Evolutionary conservation across 2,113 vertebrate genomes (phyloP).

Genomic region (Sterrhoptilus dennistouni): DNA sequence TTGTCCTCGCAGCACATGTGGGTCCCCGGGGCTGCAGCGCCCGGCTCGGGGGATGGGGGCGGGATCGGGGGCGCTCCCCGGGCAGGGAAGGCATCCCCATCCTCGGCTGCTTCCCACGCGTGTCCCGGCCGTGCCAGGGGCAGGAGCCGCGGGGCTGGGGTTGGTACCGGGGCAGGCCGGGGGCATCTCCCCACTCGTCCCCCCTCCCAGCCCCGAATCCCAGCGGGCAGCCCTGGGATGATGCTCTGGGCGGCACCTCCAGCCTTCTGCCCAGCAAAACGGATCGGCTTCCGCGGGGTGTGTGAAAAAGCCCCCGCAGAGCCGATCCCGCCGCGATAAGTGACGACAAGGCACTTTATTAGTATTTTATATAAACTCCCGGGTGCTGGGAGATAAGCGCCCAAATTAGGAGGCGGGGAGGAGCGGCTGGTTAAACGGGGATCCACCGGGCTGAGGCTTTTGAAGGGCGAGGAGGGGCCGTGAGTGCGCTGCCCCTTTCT

Average conservation of each 20-base stretch:
- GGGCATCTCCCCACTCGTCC: too few relatives aligned
- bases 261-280: neutral
- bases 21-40: neutral
- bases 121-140: neutral
- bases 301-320: neutral
- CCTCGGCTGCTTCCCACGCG: neutral
- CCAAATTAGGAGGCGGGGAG: neutral
- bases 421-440: neutral
- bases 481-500: neutral
- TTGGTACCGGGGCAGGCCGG: neutral
- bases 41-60: neutral
- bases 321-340: neutral
- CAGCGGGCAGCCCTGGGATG: neutral
- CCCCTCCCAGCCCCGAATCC: neutral
- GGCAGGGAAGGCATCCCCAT: neutral
- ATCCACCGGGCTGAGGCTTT: neutral
- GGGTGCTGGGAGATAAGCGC: neutral
- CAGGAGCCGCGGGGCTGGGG: neutral
- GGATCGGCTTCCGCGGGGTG: neutral
- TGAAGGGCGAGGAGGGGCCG: neutral
- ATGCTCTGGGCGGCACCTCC: neutral
- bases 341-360: conserved; percentile 6
- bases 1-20: neutral
- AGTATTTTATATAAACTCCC: conserved; percentile 9
- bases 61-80: too few relatives aligned